Conservation (phyloP, 1,140 invertebrate species). For the Bombus turneri region DNA sequence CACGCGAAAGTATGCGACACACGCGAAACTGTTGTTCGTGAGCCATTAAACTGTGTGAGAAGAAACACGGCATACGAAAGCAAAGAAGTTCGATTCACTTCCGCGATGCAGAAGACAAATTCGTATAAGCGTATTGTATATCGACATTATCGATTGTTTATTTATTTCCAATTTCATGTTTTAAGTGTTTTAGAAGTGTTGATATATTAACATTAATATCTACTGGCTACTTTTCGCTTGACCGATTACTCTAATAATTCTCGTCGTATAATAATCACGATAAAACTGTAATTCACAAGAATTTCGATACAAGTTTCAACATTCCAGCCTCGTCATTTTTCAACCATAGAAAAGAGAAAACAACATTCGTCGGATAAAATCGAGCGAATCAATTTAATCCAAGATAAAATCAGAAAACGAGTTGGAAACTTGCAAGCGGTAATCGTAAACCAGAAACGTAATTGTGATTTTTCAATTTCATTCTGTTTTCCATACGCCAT, state of each 20-base stretch:
- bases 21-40: slow-evolving; percentile 26
- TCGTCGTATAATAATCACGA: no score
- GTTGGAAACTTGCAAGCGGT: no score
- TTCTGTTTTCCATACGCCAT: no score
- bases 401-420: no score
- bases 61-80: slow-evolving; percentile 24
- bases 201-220: background rate
- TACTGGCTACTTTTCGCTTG: background rate
- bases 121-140: background rate
- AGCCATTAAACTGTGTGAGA: slow-evolving; percentile 6
- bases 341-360: no score
- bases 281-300: no score
- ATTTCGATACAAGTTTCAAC: no score
- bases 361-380: no score
- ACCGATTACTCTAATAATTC: no score
- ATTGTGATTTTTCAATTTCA: no score
- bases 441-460: background rate
- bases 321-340: no score
- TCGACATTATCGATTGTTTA: background rate
- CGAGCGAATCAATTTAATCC: no score
- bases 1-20: slow-evolving; percentile 36
- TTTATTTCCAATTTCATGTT: background rate
- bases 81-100: slow-evolving; percentile 18
- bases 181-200: background rate
- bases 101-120: background rate